A percentile compares a stretch with the other conserved stretches of the same genome.
Evolutionary conservation across 2,113 vertebrate genomes (phyloP).

Genomic region (Periophthalmus modestus): DNA sequence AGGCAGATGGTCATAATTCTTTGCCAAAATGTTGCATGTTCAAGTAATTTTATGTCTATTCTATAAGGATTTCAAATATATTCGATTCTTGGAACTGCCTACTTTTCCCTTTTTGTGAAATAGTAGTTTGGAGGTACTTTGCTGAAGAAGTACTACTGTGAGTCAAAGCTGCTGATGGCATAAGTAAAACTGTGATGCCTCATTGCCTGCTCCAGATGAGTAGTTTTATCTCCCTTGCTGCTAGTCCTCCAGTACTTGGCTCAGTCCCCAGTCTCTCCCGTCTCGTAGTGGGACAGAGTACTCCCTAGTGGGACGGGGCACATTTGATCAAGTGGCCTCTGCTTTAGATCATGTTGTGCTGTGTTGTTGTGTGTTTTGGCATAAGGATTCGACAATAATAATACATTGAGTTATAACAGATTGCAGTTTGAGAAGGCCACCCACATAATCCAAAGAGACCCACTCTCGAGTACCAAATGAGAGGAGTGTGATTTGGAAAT

Average conservation of each 20-base stretch:
- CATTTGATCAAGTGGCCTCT: slow-evolving; percentile 41
- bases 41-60: neutral
- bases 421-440: slow-evolving; percentile 23
- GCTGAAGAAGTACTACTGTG: slow-evolving; percentile 13
- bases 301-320: slow-evolving; percentile 41
- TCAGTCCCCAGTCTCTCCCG: slow-evolving; percentile 38
- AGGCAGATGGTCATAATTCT: too few relatives aligned
- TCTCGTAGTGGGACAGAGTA: slow-evolving; percentile 35
- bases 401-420: slow-evolving; percentile 18
- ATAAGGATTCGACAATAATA: slow-evolving; percentile 14
- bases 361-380: slow-evolving; percentile 13
- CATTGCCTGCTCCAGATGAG: slow-evolving; percentile 47
- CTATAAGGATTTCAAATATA: neutral
- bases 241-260: slow-evolving; percentile 35
- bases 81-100: neutral
- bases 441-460: slow-evolving; percentile 12
- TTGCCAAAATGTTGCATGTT: neutral
- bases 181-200: slow-evolving; percentile 21
- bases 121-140: slow-evolving; percentile 11
- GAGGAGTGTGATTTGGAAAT: slow-evolving; percentile 3
- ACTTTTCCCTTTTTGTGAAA: slow-evolving; percentile 10
- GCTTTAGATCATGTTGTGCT: slow-evolving; percentile 31
- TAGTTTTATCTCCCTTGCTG: slow-evolving; percentile 50
- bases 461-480: neutral
- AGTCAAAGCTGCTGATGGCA: slow-evolving; percentile 12